Conservation (phyloP, 2,888 invertebrate species). For the Campopleginae sp. region DNA sequence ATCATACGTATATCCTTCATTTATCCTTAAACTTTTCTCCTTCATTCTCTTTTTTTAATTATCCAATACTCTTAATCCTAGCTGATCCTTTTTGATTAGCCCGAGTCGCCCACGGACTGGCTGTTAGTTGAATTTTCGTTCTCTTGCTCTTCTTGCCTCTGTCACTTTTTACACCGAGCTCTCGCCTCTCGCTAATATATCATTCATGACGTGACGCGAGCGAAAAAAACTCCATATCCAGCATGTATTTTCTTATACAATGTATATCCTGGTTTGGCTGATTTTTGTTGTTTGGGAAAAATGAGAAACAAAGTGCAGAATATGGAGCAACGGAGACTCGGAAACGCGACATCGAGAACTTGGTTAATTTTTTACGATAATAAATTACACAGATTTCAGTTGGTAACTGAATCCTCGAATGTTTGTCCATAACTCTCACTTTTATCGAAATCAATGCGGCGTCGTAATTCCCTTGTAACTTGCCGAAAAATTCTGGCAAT, state of each 20-base stretch:
- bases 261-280: neutral
- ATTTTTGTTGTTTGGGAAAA: too few relatives aligned
- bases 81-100: slow-evolving; percentile 77
- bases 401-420: neutral
- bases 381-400: slow-evolving; percentile 5
- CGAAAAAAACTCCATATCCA: neutral
- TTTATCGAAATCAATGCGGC: neutral
- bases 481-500: neutral
- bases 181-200: slow-evolving; percentile 4
- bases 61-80: slow-evolving; percentile 77
- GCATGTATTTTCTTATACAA: neutral
- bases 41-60: slow-evolving; percentile 61
- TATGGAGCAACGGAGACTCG: slow-evolving; percentile 1
- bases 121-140: slow-evolving; percentile 24
- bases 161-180: neutral
- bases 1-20: slow-evolving; percentile 33
- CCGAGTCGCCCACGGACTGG: slow-evolving; percentile 48
- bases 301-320: neutral
- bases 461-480: neutral
- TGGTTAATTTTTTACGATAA: neutral
- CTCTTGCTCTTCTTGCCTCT: slow-evolving; percentile 1
- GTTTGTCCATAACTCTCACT: neutral
- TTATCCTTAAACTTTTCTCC: slow-evolving; percentile 49
- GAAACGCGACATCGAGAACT: slow-evolving; percentile 6
- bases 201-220: neutral